A percentile compares a stretch with the other conserved stretches of the same genome.
Conservation (phyloP, 2,888 invertebrate species). For the Drosophila quinaria region DNA sequence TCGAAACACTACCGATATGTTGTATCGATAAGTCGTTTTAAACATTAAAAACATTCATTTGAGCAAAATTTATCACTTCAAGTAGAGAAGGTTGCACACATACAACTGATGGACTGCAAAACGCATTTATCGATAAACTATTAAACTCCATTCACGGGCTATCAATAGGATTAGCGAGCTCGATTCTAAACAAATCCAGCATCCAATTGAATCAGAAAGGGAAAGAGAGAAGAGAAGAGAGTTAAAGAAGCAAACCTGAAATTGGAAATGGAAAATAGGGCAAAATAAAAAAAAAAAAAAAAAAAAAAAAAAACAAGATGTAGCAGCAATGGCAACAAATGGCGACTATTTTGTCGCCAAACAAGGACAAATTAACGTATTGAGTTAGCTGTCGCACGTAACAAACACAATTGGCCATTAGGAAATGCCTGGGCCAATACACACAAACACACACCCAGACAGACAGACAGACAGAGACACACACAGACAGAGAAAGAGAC, state of each 20-base stretch:
- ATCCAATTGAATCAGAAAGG: slow-evolving; percentile 16
- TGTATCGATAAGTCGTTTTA: not conserved
- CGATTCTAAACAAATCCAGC: slow-evolving; percentile 42
- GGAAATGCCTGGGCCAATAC: slow-evolving; percentile 53
- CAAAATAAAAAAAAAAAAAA: slow-evolving; percentile 32
- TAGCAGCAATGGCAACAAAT: slow-evolving; percentile 50
- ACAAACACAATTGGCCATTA: slow-evolving; percentile 67
- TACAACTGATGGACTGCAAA: not conserved
- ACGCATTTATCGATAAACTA: slow-evolving; percentile 15
- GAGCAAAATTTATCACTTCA: not conserved
- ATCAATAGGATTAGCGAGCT: slow-evolving; percentile 21
- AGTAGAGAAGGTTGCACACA: not conserved
- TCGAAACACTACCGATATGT: not conserved
- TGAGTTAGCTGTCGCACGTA: slow-evolving; percentile 66
- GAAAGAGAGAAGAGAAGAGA: too few species aligned
- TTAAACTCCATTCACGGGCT: slow-evolving; percentile 5
- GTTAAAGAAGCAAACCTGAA: not conserved
- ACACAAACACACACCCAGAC: slow-evolving; percentile 16
- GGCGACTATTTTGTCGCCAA: slow-evolving; percentile 64
- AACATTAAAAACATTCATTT: not conserved
- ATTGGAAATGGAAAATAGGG: slow-evolving; percentile 14
- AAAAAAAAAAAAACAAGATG: slow-evolving; percentile 34
- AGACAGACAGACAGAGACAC: not conserved
- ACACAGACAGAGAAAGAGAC: slow-evolving; percentile 2
- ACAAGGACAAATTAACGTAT: slow-evolving; percentile 70